Evolutionary conservation across 2,797 vertebrate genomes (phyloP).

Genomic region (Alca torda): DNA sequence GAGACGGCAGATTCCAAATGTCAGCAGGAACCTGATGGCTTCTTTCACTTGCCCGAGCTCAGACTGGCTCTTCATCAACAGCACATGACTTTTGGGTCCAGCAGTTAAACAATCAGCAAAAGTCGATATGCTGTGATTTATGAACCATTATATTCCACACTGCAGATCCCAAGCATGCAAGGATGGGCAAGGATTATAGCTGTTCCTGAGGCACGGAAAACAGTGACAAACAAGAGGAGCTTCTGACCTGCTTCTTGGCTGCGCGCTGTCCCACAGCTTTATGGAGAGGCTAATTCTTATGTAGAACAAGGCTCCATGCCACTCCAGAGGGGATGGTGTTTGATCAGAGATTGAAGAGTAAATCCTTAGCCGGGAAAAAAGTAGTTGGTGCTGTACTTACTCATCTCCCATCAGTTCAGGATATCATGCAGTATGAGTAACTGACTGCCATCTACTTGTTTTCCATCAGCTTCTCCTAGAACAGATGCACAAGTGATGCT

Average conservation of each 20-base stretch:
- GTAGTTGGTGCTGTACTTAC: background rate
- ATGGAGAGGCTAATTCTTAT: background rate
- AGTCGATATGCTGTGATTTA: background rate
- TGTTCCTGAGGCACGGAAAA: background rate
- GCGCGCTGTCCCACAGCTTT: background rate
- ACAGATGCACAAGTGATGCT: background rate
- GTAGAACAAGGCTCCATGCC: background rate
- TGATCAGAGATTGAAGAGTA: background rate
- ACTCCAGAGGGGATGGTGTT: background rate
- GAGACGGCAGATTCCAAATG: background rate
- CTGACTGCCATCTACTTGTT: background rate
- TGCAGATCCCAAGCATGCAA: background rate
- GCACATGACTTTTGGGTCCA: background rate
- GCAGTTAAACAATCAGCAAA: background rate
- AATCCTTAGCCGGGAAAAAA: background rate
- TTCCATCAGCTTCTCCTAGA: background rate
- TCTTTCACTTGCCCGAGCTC: background rate
- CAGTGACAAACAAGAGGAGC: background rate
- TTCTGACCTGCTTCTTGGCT: background rate
- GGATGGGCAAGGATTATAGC: background rate
- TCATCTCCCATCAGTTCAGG: background rate
- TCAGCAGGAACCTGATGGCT: conserved; percentile 12
- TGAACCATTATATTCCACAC: background rate
- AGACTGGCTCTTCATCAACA: background rate
- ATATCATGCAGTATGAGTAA: background rate